Percentiles rank a stretch among this genome's conserved stretches.
phyloP scores from a whole-genome alignment of 2,113 vertebrate species.

The Pardalotus punctatus region DNA sequence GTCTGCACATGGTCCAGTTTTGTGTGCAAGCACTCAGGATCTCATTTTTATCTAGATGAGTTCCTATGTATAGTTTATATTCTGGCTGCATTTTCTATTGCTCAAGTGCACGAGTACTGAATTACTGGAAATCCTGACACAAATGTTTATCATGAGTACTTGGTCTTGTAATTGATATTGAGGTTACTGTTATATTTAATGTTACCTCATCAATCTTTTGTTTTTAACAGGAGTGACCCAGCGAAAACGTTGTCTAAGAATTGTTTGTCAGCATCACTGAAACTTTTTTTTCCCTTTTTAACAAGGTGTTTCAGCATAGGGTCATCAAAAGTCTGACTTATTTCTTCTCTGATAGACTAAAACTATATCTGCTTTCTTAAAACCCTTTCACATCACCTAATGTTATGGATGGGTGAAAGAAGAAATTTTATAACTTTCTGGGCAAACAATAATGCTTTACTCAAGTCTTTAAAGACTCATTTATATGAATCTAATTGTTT shows the following conservation, averaged over 20 bases:
- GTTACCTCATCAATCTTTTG: not conserved
- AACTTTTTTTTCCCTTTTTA: not conserved
- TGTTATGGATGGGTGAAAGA: not conserved
- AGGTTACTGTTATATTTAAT: not conserved
- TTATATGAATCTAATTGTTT: constrained; percentile 45
- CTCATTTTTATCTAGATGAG: not conserved
- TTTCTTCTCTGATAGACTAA: not conserved
- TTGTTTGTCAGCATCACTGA: not conserved
- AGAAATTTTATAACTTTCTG: not conserved
- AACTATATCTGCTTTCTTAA: not conserved
- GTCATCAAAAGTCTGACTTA: not conserved
- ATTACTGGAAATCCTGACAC: not conserved
- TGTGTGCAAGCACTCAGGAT: not conserved
- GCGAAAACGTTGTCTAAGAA: not conserved
- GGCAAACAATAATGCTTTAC: not conserved
- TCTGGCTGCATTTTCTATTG: not conserved
- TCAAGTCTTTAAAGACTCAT: not conserved
- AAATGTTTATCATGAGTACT: not conserved
- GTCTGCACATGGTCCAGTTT: not conserved
- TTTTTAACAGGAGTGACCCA: not conserved
- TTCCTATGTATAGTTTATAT: not conserved
- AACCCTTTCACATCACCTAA: not conserved
- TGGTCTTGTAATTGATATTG: not conserved
- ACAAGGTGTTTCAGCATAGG: not conserved
- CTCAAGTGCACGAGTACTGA: not conserved